phyloP scores from a whole-genome alignment of 2,888 invertebrate genomes.

The Synanthedon vespiformis region DNA sequence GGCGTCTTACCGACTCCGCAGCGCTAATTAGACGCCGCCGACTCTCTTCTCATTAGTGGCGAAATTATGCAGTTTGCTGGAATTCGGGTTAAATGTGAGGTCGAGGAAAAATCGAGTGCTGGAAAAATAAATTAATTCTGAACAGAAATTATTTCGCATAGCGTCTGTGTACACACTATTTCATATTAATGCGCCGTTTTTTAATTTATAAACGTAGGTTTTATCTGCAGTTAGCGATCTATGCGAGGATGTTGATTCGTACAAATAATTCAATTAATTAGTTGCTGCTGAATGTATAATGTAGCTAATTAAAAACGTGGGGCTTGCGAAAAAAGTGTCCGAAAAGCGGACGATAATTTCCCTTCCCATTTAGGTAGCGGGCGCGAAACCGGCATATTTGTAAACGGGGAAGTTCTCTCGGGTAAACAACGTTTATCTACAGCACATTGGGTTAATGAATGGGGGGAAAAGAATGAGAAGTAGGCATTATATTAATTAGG shows the following conservation, averaged over 20 bases:
- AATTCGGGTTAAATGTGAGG: conserved; percentile 62
- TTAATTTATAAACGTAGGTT: not conserved
- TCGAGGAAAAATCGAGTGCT: conserved; percentile 34
- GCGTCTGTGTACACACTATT: not conserved
- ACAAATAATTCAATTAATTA: not conserved
- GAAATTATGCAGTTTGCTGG: conserved; percentile 65
- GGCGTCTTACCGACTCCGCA: conserved; percentile 57
- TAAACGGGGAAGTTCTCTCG: conserved; percentile 41
- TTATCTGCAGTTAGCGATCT: not conserved
- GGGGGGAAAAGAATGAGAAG: conserved; percentile 54
- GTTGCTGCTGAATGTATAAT: conserved; percentile 4
- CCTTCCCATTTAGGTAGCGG: conserved; percentile 43
- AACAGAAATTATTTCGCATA: not conserved
- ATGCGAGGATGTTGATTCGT: not conserved
- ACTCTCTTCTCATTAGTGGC: conserved; percentile 65
- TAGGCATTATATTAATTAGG: conserved; percentile 67
- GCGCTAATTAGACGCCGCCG: conserved; percentile 66
- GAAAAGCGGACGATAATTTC: conserved; percentile 36
- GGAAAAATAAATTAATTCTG: conserved; percentile 21
- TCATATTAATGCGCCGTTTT: not conserved
- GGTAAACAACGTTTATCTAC: conserved; percentile 59
- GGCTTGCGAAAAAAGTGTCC: conserved; percentile 21
- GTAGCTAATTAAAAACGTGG: conserved; percentile 11
- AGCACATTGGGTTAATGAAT: conserved; percentile 65
- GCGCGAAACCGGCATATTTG: conserved; percentile 52